Evolutionary conservation across 2,888 invertebrate genomes (phyloP).

Genomic region (Xestoiulus laeticollis): DNA sequence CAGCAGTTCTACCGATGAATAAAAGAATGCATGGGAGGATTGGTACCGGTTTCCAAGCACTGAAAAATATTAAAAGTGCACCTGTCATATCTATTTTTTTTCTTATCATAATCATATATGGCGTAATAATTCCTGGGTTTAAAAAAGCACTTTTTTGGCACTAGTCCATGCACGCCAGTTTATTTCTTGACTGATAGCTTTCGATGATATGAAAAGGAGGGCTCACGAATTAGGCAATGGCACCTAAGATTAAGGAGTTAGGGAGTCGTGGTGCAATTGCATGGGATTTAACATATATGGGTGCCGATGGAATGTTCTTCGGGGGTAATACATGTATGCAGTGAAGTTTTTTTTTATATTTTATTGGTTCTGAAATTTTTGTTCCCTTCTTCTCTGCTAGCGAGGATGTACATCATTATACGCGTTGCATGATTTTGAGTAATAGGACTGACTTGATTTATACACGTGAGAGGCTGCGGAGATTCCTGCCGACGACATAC

Average conservation of each 20-base stretch:
- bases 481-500: constrained; percentile 30
- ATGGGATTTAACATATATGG: background rate
- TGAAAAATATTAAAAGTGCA: background rate
- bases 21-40: background rate
- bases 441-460: background rate
- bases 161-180: background rate
- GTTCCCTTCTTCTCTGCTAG: background rate
- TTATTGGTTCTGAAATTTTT: background rate
- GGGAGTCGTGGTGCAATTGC: background rate
- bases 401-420: background rate
- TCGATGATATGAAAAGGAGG: background rate
- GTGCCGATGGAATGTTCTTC: background rate
- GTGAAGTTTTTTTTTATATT: background rate
- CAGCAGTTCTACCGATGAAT: background rate
- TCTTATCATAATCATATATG: background rate
- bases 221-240: background rate
- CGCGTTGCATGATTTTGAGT: constrained; percentile 4
- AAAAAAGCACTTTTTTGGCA: background rate
- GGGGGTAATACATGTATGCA: background rate
- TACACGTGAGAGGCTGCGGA: constrained; percentile 7
- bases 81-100: background rate
- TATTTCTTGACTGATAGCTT: background rate
- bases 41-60: background rate
- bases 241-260: background rate
- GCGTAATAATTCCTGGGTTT: background rate